A percentile compares a stretch with the other conserved stretches of the same genome.
Evolutionary conservation across 2,888 invertebrate genomes (phyloP).

Genomic region (Cristatella mucedo): DNA sequence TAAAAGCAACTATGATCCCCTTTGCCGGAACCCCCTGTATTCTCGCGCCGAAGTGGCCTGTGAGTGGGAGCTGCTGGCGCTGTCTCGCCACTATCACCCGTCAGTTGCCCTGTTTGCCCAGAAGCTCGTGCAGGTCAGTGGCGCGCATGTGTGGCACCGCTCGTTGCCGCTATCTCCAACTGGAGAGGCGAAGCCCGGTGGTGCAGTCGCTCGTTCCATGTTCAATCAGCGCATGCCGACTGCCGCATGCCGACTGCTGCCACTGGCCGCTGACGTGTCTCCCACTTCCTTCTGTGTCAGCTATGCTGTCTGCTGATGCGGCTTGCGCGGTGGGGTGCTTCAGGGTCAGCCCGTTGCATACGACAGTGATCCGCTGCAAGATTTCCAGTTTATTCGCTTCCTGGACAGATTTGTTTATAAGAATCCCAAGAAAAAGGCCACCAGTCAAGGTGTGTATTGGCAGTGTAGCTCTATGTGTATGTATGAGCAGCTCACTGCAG

Average conservation of each 20-base stretch:
- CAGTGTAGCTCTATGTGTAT: background rate
- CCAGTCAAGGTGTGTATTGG: conserved; percentile 14
- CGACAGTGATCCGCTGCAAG: conserved; percentile 78
- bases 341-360: conserved; percentile 54
- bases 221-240: no score
- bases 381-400: conserved; percentile 76
- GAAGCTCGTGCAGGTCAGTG: conserved; percentile 48
- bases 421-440: conserved; percentile 48
- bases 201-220: no score
- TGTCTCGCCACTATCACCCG: conserved; percentile 70
- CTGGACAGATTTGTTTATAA: conserved; percentile 87
- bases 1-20: conserved; percentile 37
- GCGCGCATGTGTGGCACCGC: no score
- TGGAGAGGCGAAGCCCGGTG: no score
- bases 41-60: conserved; percentile 58
- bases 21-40: conserved; percentile 65
- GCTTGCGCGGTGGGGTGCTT: no score
- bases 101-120: conserved; percentile 73
- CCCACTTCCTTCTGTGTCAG: no score
- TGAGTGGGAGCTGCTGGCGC: conserved; percentile 55
- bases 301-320: no score
- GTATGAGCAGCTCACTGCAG: no score
- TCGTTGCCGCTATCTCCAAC: no score
- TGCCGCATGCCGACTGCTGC: no score
- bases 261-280: no score